These are phyloP conservation scores for Lochmaea capreae DNA, from an alignment of 2,888 invertebrate species.

Conservation along the genomic window DNA sequence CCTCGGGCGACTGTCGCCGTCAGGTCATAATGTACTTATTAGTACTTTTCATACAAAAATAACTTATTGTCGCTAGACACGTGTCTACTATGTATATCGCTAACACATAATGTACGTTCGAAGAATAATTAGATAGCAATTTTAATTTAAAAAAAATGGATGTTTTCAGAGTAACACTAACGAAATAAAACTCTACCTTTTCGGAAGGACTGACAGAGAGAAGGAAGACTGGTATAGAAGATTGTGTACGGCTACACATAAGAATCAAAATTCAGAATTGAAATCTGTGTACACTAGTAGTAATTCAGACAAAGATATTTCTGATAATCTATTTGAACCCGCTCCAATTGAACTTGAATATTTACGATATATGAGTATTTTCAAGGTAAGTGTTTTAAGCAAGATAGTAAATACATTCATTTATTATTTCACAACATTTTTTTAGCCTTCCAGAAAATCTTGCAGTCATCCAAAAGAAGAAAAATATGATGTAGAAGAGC, in stretches of 20 bases:
- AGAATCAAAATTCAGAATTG: slow-evolving; percentile 25
- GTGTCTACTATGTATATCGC: too few relatives aligned
- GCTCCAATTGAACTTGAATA: slow-evolving; percentile 56
- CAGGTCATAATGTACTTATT: too few relatives aligned
- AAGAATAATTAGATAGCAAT: neutral
- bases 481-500: slow-evolving; percentile 29
- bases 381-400: slow-evolving; percentile 51
- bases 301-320: slow-evolving; percentile 36
- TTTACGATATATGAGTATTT: slow-evolving; percentile 59
- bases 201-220: slow-evolving; percentile 86
- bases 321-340: slow-evolving; percentile 37
- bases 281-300: slow-evolving; percentile 25
- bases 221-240: slow-evolving; percentile 87
- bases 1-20: too few relatives aligned
- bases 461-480: slow-evolving; percentile 39
- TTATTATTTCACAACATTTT: slow-evolving; percentile 10
- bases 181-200: slow-evolving; percentile 62
- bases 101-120: neutral
- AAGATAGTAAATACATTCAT: neutral
- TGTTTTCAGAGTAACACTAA: slow-evolving; percentile 50
- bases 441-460: slow-evolving; percentile 42
- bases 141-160: neutral
- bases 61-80: too few relatives aligned
- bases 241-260: slow-evolving; percentile 56
- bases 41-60: too few relatives aligned